Conservation (phyloP, 2,888 invertebrate species). For the Macrophya alboannulata region DNA sequence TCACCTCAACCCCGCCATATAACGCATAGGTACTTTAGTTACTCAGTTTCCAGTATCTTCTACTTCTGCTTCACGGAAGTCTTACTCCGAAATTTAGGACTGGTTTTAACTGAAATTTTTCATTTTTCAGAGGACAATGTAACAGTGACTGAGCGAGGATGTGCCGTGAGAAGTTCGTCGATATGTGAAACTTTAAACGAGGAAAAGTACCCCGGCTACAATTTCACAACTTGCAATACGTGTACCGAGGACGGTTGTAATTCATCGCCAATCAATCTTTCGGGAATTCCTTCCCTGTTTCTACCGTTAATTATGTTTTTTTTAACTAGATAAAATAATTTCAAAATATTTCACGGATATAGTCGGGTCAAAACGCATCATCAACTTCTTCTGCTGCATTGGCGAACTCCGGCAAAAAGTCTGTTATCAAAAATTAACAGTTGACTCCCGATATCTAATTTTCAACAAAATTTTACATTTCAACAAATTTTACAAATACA, state of each 20-base stretch:
- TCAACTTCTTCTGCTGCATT: neutral
- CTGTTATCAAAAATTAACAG: neutral
- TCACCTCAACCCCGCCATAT: neutral
- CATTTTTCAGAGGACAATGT: constrained; percentile 7
- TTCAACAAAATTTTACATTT: neutral
- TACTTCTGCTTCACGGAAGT: neutral
- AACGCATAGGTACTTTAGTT: neutral
- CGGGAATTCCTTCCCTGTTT: constrained; percentile 33
- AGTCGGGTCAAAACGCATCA: neutral
- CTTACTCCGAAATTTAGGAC: neutral
- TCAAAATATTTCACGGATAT: neutral
- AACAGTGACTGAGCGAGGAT: constrained; percentile 37
- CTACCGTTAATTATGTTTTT: constrained; percentile 7
- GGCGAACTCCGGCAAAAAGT: neutral
- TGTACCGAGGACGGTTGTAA: constrained; percentile 61
- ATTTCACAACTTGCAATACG: neutral
- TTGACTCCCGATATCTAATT: neutral
- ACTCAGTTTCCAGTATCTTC: neutral
- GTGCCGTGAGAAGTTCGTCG: neutral
- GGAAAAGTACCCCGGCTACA: constrained; percentile 2
- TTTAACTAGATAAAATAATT: constrained; percentile 18
- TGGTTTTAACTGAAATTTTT: neutral
- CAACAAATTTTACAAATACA: too few species aligned
- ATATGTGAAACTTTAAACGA: neutral
- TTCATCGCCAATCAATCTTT: constrained; percentile 52